Conservation (phyloP, 2,113 vertebrate species). For the Candoia aspera region DNA sequence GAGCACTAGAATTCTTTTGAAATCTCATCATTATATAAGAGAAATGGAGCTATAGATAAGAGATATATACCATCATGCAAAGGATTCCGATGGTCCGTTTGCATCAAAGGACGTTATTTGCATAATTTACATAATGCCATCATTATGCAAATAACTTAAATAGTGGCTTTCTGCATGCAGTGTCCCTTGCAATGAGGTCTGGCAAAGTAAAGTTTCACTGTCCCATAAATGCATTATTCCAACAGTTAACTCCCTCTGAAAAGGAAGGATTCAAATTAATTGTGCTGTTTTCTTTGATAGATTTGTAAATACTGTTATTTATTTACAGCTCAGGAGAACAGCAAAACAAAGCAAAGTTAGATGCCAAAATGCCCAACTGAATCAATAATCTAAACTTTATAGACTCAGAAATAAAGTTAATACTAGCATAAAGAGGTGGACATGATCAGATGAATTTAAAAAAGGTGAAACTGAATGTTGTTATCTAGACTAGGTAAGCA, state of each 20-base stretch:
- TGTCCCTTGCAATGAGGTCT: too few relatives aligned
- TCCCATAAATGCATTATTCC: conserved; percentile 39
- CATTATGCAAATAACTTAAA: conserved; percentile 29
- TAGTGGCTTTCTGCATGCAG: too few relatives aligned
- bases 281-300: not conserved
- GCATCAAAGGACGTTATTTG: conserved; percentile 30
- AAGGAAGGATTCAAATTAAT: conserved; percentile 30
- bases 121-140: too few relatives aligned
- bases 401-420: not conserved
- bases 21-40: not conserved
- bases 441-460: conserved; percentile 1
- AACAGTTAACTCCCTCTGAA: conserved; percentile 24
- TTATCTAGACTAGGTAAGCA: not conserved
- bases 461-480: not conserved
- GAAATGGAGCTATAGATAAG: not conserved
- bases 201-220: conserved; percentile 21
- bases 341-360: conserved; percentile 1
- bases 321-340: not conserved
- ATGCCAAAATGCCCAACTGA: not conserved
- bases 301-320: conserved; percentile 30
- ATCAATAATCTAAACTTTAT: not conserved
- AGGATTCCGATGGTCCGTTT: conserved; percentile 17
- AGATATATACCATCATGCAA: not conserved
- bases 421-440: not conserved
- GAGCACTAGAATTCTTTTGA: not conserved